A percentile compares a stretch with the other conserved stretches of the same genome.
phyloP scores from a whole-genome alignment of 2,888 invertebrate genomes.

The Choreutis nemorana region DNA sequence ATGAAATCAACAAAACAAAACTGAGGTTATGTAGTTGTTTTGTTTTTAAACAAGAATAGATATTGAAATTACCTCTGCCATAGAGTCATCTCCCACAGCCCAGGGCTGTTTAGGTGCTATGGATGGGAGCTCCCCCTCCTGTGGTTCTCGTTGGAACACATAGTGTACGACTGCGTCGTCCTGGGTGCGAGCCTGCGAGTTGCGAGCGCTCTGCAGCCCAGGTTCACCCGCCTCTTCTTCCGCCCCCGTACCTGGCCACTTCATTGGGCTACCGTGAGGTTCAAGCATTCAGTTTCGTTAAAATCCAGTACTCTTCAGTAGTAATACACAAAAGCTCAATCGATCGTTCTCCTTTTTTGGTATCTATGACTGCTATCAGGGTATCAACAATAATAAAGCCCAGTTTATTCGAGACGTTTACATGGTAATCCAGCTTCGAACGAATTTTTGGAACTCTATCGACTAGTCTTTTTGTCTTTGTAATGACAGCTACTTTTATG shows the following conservation, averaged over 20 bases:
- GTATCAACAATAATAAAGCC: neutral
- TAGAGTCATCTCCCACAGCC: constrained; percentile 89
- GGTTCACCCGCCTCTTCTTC: constrained; percentile 70
- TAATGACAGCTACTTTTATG: constrained; percentile 46
- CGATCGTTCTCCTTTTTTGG: constrained; percentile 25
- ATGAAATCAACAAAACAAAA: no score
- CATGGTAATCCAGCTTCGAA: constrained; percentile 28
- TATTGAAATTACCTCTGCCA: constrained; percentile 72
- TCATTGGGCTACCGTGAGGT: constrained; percentile 74
- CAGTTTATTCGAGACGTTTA: constrained; percentile 27
- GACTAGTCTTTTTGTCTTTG: constrained; percentile 42
- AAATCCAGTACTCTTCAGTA: constrained; percentile 33
- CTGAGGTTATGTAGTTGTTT: neutral
- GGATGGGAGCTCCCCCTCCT: constrained; percentile 81
- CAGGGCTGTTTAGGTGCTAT: constrained; percentile 82
- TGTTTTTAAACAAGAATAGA: neutral
- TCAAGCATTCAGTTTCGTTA: constrained; percentile 64
- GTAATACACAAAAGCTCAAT: constrained; percentile 40
- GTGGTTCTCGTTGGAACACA: constrained; percentile 85
- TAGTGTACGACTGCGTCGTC: constrained; percentile 95
- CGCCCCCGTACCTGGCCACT: constrained; percentile 77
- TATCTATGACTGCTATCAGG: constrained; percentile 6
- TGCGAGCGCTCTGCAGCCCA: constrained; percentile 68
- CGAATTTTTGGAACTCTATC: constrained; percentile 19
- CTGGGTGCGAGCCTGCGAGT: constrained; percentile 76